Percentiles rank a stretch among this genome's conserved stretches.
phyloP scores from a whole-genome alignment of 2,797 vertebrate genomes.

The Thaleichthys pacificus region DNA sequence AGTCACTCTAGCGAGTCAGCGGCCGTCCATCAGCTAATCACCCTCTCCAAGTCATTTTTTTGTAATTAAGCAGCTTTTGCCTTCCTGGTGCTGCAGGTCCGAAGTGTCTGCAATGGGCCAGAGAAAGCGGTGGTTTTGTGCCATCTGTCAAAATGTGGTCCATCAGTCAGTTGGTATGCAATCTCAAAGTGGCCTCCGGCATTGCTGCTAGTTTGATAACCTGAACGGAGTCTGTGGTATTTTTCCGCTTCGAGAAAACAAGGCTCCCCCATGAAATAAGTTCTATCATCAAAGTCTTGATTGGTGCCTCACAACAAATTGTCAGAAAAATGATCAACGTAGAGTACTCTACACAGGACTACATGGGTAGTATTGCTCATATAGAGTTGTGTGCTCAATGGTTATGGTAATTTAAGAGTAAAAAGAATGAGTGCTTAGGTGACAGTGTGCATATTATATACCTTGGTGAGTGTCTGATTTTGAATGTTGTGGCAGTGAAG shows the following conservation, averaged over 20 bases:
- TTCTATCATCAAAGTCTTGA: constrained; percentile 7
- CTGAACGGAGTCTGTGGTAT: background rate
- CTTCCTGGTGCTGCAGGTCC: constrained; percentile 33
- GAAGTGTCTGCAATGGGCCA: constrained; percentile 39
- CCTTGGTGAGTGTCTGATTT: constrained; percentile 41
- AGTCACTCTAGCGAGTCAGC: constrained; percentile 74
- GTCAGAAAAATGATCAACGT: background rate
- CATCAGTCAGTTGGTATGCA: constrained; percentile 21
- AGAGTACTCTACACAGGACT: background rate
- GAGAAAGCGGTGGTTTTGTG: constrained; percentile 32
- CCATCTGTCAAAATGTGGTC: constrained; percentile 30
- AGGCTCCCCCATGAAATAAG: background rate
- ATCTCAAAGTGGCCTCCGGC: constrained; percentile 13
- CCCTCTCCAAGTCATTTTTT: constrained; percentile 67
- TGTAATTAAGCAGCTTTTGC: constrained; percentile 77
- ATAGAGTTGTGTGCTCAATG: too few relatives aligned
- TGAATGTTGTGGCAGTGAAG: constrained; percentile 65
- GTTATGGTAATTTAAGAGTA: background rate
- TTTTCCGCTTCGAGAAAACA: background rate
- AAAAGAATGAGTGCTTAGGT: constrained; percentile 17
- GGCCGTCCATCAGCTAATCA: constrained; percentile 72
- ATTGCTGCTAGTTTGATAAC: constrained; percentile 13
- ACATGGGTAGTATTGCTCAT: background rate
- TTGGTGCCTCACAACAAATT: background rate
- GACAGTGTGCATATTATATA: constrained; percentile 35